Base-by-base conservation (phyloP, 2,888 invertebrate species). In the Sycophila texana region DNA sequence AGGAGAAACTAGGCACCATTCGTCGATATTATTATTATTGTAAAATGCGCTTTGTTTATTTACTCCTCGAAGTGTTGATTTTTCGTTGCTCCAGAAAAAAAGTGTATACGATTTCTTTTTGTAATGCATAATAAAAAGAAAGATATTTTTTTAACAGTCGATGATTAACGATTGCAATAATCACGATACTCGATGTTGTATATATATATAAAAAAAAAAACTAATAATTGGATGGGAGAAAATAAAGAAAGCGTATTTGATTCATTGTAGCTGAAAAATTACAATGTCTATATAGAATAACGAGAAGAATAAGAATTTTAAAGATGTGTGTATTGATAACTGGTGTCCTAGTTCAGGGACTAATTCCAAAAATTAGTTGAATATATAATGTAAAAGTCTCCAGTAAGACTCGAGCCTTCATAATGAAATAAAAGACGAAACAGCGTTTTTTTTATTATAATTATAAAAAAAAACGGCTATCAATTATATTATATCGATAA, bases 401-500 rank as follows among this genome's bases (percentile, higher is more conserved):
- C 20, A 22, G 51, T 13, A 49, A 14, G 26, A 16, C 10, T 53
- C n/a, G 58, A 12, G 60, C 57, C 60, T 70, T 66, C 55, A 63
- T 49, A 13, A 70, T 74, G n/a, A n/a, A n/a, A 4, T 14, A 68
- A 51, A 60, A 67, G 26, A 70, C 47, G 60, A 63, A 70, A 39
- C 60, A 73, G 55, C 73, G 65, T 30, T 78, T 49, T 78, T 71
- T 79, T 60, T 5, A 26, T 26, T 26, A 26, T 26, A 26, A 22
- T 63, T 55, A 71, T 70, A 74, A 58, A 39, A 39, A 39, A 10
- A 39, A 39, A 1, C 3, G 26, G 39, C 26, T 71, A 74, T 71
- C 60, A 79, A 74, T 26, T 70, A 71, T 79, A 70, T 70, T 74
- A 74, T 79, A 26, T n/a, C 65, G 0, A 74, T 71, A 74, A 66